Conservation (phyloP, 2,797 vertebrate species). For the Valencia hispanica region DNA sequence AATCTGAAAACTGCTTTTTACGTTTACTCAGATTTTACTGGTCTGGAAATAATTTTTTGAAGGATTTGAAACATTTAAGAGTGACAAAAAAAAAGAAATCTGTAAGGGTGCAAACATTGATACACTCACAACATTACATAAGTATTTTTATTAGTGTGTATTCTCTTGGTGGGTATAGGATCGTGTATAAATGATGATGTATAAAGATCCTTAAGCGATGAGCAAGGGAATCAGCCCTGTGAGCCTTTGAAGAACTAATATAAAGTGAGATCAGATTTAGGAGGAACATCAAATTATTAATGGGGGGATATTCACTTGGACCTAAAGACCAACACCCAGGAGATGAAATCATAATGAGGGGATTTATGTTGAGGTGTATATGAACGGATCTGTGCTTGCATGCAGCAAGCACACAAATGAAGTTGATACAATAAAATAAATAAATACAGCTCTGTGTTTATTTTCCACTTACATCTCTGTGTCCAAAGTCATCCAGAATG, state of each 20-base stretch:
- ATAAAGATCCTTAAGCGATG: constrained; percentile 58
- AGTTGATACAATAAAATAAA: neutral
- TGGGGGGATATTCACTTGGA: constrained; percentile 29
- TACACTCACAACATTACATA: neutral
- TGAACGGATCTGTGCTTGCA: constrained; percentile 12
- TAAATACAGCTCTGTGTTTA: neutral
- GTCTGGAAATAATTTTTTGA: too few species aligned
- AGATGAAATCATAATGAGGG: constrained; percentile 34
- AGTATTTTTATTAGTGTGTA: constrained; percentile 50
- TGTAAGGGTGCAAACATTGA: too few species aligned
- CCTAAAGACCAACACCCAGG: constrained; percentile 15
- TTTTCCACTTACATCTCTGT: constrained; percentile 85
- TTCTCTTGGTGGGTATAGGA: constrained; percentile 11
- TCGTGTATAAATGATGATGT: constrained; percentile 43
- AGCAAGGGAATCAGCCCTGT: constrained; percentile 32
- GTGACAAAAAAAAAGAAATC: too few species aligned
- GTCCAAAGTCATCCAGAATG: constrained; percentile 92
- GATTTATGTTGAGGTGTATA: neutral
- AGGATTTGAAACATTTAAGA: too few species aligned
- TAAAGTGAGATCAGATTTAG: constrained; percentile 32
- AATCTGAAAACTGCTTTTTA: too few species aligned
- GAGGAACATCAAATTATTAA: constrained; percentile 25
- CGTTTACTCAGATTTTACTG: too few species aligned
- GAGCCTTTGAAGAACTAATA: constrained; percentile 28
- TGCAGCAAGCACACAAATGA: constrained; percentile 4